Conservation (phyloP, 2,113 vertebrate genomes). For the Candoia aspera region DNA sequence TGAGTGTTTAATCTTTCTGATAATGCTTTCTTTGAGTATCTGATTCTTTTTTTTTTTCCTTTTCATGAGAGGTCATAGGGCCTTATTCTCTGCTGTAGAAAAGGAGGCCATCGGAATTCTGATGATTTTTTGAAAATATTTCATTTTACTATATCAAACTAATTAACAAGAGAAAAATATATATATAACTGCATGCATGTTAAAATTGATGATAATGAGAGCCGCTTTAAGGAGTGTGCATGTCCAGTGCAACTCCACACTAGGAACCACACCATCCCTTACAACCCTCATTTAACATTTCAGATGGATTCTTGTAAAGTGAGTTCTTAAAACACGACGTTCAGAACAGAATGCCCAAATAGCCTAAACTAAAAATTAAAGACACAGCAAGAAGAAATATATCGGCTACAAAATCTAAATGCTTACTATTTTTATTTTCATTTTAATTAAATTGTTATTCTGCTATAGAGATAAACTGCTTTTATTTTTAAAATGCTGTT, state of each 20-base stretch:
- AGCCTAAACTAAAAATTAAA: background rate
- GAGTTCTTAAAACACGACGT: background rate
- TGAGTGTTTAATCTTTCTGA: slow-evolving; percentile 3
- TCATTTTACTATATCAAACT: no score
- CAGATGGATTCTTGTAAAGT: background rate
- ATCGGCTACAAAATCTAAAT: background rate
- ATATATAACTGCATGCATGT: no score
- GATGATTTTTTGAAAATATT: no score
- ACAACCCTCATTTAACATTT: background rate
- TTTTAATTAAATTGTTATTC: background rate
- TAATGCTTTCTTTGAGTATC: background rate
- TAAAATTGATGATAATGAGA: no score
- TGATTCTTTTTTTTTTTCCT: background rate
- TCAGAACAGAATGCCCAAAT: background rate
- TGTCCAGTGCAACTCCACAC: background rate
- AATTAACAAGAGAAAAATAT: no score
- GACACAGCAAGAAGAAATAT: background rate
- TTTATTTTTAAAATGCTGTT: background rate
- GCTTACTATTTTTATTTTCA: background rate
- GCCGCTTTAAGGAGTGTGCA: no score
- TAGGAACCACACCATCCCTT: background rate
- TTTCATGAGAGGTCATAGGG: no score
- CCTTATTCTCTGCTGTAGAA: no score
- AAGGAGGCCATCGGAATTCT: no score
- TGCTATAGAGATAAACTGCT: background rate